Percentiles rank a stretch among this genome's conserved stretches.
phyloP scores from a whole-genome alignment of 2,888 invertebrate species.

The Panorpa germanica region DNA sequence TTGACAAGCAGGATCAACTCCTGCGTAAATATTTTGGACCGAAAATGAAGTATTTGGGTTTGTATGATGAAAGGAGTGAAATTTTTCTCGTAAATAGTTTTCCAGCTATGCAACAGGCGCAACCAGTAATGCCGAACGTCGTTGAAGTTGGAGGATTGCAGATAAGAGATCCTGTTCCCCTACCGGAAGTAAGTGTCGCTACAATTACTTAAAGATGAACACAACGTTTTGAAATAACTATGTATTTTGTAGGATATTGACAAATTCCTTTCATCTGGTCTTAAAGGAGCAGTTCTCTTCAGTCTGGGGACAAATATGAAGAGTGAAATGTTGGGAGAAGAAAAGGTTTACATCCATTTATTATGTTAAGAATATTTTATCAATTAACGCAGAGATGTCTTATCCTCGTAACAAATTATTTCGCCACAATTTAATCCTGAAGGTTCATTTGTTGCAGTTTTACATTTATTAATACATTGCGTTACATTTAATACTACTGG shows the following conservation, averaged over 20 bases:
- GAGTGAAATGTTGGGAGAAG: slow-evolving; percentile 8
- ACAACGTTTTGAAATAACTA: not conserved
- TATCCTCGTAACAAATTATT: too few species aligned
- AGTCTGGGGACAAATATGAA: slow-evolving; percentile 7
- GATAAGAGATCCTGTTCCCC: slow-evolving; percentile 15
- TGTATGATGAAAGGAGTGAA: slow-evolving; percentile 14
- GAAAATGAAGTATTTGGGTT: slow-evolving; percentile 12
- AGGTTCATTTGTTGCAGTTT: too few species aligned
- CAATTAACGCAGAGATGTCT: too few species aligned
- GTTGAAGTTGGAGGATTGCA: slow-evolving; percentile 22
- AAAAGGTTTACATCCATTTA: too few species aligned
- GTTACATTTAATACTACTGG: too few species aligned
- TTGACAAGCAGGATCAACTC: too few species aligned
- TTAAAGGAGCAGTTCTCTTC: slow-evolving; percentile 7
- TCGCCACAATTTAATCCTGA: too few species aligned
- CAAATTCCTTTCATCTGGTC: slow-evolving; percentile 16
- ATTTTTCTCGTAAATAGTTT: slow-evolving; percentile 20
- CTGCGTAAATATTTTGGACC: slow-evolving; percentile 12
- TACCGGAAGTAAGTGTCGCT: slow-evolving; percentile 13
- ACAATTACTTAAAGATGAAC: not conserved
- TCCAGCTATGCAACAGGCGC: slow-evolving; percentile 18
- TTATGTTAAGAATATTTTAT: too few species aligned
- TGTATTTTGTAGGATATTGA: slow-evolving; percentile 13
- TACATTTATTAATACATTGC: too few species aligned
- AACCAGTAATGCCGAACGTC: slow-evolving; percentile 20